Conservation (phyloP, 2,888 invertebrate species). For the Gandaritis pyraliata region DNA sequence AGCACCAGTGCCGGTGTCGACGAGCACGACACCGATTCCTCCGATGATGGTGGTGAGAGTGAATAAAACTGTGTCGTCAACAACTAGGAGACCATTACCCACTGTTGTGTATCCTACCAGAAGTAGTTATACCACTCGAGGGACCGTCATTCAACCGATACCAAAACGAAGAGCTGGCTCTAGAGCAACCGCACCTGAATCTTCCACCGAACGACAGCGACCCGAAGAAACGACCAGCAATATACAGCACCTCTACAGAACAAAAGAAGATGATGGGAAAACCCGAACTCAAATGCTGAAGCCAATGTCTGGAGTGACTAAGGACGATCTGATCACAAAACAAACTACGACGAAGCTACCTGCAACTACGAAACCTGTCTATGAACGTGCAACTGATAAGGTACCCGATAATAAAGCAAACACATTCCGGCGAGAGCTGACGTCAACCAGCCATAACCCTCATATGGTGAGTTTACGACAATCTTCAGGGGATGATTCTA, state of each 20-base stretch:
- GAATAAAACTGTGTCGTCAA: slow-evolving; percentile 78
- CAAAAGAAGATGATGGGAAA: slow-evolving; percentile 64
- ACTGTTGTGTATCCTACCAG: slow-evolving; percentile 82
- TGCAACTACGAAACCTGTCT: slow-evolving; percentile 79
- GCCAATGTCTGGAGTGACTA: slow-evolving; percentile 61
- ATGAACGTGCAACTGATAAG: slow-evolving; percentile 77
- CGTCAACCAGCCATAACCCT: slow-evolving; percentile 82
- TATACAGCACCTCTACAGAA: slow-evolving; percentile 65
- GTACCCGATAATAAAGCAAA: slow-evolving; percentile 81
- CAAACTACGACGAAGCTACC: slow-evolving; percentile 73
- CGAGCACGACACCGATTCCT: slow-evolving; percentile 64
- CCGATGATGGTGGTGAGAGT: slow-evolving; percentile 78
- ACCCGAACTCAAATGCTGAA: slow-evolving; percentile 69
- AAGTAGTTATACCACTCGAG: slow-evolving; percentile 82
- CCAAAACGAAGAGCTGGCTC: slow-evolving; percentile 81
- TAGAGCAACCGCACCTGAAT: slow-evolving; percentile 61
- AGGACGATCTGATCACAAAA: slow-evolving; percentile 71
- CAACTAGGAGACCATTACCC: slow-evolving; percentile 81
- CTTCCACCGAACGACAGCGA: slow-evolving; percentile 60
- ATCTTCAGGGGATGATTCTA: slow-evolving; percentile 86
- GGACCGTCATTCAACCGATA: slow-evolving; percentile 87
- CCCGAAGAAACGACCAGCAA: slow-evolving; percentile 67
- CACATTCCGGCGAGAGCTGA: slow-evolving; percentile 85
- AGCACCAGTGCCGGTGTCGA: slow-evolving; percentile 67
- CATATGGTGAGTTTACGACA: slow-evolving; percentile 85